Percentiles rank a stretch among this genome's conserved stretches.
These are phyloP conservation scores for Steatocranus sp. DNA, from an alignment of 2,797 vertebrate species.

Conservation along the genomic window DNA sequence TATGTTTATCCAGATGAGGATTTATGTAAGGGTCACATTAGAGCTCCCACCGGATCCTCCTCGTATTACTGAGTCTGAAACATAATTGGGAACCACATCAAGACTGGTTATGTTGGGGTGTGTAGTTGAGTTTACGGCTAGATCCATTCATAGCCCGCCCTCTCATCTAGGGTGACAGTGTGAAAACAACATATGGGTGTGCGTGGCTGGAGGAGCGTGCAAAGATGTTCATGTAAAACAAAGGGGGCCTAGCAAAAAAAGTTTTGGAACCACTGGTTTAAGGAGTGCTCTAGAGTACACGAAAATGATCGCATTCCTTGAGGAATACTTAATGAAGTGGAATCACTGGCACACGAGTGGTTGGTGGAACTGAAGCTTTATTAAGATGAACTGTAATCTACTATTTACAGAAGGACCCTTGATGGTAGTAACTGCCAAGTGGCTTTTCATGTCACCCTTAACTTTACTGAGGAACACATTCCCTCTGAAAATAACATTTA, in stretches of 20 bases:
- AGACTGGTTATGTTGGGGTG: background rate
- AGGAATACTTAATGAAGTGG: background rate
- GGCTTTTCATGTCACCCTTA: background rate
- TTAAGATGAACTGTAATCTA: background rate
- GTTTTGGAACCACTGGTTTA: background rate
- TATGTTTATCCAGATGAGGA: background rate
- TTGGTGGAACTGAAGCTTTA: background rate
- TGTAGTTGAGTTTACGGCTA: background rate
- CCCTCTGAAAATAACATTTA: background rate
- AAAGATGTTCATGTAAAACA: background rate
- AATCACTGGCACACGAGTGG: background rate
- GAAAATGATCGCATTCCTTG: background rate
- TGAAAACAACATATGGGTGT: background rate
- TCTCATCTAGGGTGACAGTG: no score
- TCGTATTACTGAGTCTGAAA: background rate
- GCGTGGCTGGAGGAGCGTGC: background rate
- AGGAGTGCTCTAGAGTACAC: background rate
- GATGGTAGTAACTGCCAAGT: background rate
- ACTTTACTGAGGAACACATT: background rate
- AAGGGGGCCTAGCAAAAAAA: background rate
- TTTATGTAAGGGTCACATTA: background rate
- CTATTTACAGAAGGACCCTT: background rate
- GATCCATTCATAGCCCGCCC: background rate
- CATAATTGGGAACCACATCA: background rate
- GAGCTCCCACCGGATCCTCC: background rate